Evolutionary conservation across 2,797 vertebrate genomes (phyloP), one percentile per base, ranked within the genome.

Genomic region (Mus caroli): DNA sequence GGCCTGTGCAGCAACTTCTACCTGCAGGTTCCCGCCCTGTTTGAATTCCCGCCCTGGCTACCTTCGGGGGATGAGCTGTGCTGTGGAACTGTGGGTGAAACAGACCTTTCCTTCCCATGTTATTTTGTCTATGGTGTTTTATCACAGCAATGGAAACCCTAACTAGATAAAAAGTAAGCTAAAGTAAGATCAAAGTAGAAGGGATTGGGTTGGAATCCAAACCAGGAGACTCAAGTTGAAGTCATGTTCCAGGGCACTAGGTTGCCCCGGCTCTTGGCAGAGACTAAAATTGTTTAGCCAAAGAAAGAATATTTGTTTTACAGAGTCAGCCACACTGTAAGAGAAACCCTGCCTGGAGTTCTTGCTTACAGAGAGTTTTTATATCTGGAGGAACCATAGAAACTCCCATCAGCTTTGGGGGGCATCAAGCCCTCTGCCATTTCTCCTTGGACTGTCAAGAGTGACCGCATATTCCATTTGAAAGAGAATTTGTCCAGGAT

Each of bases 241-340:
- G 76, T 26, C 56, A 84, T 50, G 6, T 92, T 93, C 24, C 88
- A 80, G 84, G 87, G 40, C 64, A 92, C 64, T 31, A 54, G 56
- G 83, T 46, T 91, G 56, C 62, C 46, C 37, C 8, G 84, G 77
- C 26, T 94, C 69, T 95, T 93, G 71, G 95, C 60, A 84, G 58
- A n/a, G 54, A 78, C 46, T 91, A 77, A 94, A 87, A 80, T 94
- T 92, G 37, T 85, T 96, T 90, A 76, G 87, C n/a, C 50, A 78
- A 90, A 26, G 34, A 58, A 90, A 84, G 52, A 84, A 26, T 85
- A 71, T 91, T 89, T 97, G 52, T 96, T 96, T 96, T 89, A 78
- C 24, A 95, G 94, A 76, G 56, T 64, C 28, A 77, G 28, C 13
- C 31, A 24, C 8, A 82, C 22, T 94, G 34, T 95, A 82, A 83